Evolutionary conservation across 92 coral and sea anemone genomes (phyloP).

Genomic region (Zoanthus sansibaricus): DNA sequence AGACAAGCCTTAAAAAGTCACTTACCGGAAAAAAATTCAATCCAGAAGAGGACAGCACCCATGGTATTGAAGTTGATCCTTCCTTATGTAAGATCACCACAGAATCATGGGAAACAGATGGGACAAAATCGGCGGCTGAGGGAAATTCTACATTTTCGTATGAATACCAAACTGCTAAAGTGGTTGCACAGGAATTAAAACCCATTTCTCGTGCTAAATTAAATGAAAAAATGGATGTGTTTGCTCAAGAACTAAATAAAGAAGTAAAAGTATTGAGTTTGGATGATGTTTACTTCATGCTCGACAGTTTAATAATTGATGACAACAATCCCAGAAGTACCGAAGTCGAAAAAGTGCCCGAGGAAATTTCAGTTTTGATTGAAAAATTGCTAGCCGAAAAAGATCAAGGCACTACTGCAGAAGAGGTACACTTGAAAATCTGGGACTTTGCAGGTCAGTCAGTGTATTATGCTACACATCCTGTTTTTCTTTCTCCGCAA

Average conservation of each 20-base stretch:
- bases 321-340: neutral
- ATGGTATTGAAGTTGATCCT: neutral
- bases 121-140: neutral
- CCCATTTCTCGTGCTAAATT: neutral
- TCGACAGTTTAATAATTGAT: neutral
- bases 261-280: no score
- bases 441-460: slow-evolving; percentile 48
- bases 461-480: slow-evolving; percentile 8
- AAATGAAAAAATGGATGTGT: no score
- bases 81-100: no score
- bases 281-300: no score
- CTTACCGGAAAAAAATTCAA: neutral
- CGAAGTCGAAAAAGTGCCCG: neutral
- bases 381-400: slow-evolving; percentile 6
- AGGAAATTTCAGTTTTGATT: neutral
- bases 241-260: no score
- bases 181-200: neutral
- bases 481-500: no score
- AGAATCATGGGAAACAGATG: slow-evolving; percentile 14
- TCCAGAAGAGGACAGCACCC: slow-evolving; percentile 24
- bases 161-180: slow-evolving; percentile 18
- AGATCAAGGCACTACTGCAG: neutral
- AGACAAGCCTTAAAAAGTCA: slow-evolving; percentile 72
- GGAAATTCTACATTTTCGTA: neutral
- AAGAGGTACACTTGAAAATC: neutral